phyloP scores from a whole-genome alignment of 2,113 vertebrate species.

The Cavia aperea region DNA sequence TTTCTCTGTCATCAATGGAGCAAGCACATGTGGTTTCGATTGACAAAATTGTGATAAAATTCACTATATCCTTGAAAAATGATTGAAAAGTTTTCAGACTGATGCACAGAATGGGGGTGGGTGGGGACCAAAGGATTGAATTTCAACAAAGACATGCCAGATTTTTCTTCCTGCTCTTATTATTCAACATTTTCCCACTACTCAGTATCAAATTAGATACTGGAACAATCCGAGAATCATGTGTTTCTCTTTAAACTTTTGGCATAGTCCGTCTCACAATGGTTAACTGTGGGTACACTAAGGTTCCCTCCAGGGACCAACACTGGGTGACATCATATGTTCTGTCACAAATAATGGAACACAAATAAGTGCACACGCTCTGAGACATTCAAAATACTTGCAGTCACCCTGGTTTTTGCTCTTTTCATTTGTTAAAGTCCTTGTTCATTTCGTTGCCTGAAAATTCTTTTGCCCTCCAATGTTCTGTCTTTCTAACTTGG shows the following conservation, averaged over 20 bases:
- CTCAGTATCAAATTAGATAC: conserved; percentile 74
- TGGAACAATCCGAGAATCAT: conserved; percentile 64
- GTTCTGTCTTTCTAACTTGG: not conserved
- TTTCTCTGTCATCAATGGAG: conserved; percentile 77
- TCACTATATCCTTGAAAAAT: conserved; percentile 80
- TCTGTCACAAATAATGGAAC: conserved; percentile 70
- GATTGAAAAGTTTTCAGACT: conserved; percentile 82
- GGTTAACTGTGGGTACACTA: conserved; percentile 62
- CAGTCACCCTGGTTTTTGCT: not conserved
- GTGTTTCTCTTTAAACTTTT: conserved; percentile 77
- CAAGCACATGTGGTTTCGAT: conserved; percentile 81
- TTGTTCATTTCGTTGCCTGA: not conserved
- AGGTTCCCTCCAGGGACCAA: conserved; percentile 58
- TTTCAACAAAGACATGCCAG: conserved; percentile 79
- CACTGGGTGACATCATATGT: conserved; percentile 64
- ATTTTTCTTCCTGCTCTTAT: conserved; percentile 70
- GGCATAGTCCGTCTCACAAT: conserved; percentile 69
- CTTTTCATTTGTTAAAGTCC: not conserved
- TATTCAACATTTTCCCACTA: conserved; percentile 71
- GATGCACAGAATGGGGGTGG: conserved; percentile 68
- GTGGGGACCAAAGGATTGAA: conserved; percentile 63
- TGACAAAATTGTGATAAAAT: conserved; percentile 83
- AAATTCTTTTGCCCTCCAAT: conserved; percentile 2
- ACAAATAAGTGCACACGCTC: not conserved
- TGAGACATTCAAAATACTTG: conserved; percentile 29